phyloP scores from a whole-genome alignment of 2,888 invertebrate species.

The Polymixis flavicincta region DNA sequence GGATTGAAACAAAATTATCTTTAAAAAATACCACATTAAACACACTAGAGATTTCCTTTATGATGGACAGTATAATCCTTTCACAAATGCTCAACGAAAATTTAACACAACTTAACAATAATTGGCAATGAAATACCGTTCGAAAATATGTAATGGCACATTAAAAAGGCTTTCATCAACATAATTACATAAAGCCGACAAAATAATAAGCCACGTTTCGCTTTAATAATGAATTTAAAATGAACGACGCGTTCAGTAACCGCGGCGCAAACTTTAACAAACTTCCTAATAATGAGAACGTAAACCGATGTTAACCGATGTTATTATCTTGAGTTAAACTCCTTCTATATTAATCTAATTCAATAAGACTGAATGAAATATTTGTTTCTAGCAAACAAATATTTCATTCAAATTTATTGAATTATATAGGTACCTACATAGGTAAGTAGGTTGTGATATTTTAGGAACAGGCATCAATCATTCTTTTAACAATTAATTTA shows the following conservation, averaged over 20 bases:
- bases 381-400: too few species aligned
- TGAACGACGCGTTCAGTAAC: conserved; percentile 47
- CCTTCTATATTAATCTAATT: conserved; percentile 26
- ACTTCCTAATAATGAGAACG: conserved; percentile 55
- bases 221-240: conserved; percentile 51
- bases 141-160: conserved; percentile 18
- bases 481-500: too few species aligned
- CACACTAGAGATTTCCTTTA: neutral
- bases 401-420: too few species aligned
- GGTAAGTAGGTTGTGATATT: too few species aligned
- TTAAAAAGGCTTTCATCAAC: conserved; percentile 29
- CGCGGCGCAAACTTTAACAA: conserved; percentile 45
- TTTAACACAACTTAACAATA: neutral
- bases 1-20: neutral
- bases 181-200: conserved; percentile 51
- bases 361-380: conserved; percentile 6
- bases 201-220: conserved; percentile 48
- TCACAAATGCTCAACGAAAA: neutral
- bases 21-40: too few species aligned
- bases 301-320: conserved; percentile 54
- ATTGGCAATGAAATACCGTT: conserved; percentile 8
- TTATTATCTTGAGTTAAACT: conserved; percentile 55
- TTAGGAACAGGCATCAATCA: too few species aligned
- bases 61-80: neutral
- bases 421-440: too few species aligned